Percentiles rank a stretch among this genome's conserved stretches.
Evolutionary conservation across 2,888 invertebrate genomes (phyloP).

Genomic region (Lapara coniferarum): DNA sequence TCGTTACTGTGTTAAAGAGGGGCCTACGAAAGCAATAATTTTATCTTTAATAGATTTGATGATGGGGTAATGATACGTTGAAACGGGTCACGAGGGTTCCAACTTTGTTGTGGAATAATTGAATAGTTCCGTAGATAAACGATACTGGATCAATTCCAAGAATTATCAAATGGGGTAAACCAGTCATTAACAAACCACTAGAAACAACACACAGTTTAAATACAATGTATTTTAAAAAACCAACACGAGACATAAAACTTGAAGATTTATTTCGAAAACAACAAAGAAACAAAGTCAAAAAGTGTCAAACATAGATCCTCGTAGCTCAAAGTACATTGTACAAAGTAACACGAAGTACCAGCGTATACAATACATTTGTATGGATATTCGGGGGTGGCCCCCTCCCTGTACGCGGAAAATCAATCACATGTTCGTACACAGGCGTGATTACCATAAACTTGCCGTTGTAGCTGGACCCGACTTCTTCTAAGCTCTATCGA

Average conservation of each 20-base stretch:
- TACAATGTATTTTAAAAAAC: neutral
- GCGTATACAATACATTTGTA: slow-evolving; percentile 23
- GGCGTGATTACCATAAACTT: slow-evolving; percentile 82
- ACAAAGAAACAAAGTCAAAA: slow-evolving; percentile 16
- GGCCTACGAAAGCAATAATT: slow-evolving; percentile 46
- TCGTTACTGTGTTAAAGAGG: slow-evolving; percentile 65
- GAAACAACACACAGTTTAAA: neutral
- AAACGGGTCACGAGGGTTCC: neutral
- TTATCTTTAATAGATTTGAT: slow-evolving; percentile 24
- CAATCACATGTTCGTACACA: slow-evolving; percentile 76
- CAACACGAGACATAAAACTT: neutral
- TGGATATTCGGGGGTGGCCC: slow-evolving; percentile 42
- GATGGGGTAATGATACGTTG: slow-evolving; percentile 20
- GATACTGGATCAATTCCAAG: neutral
- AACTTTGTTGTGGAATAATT: neutral
- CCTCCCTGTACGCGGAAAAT: slow-evolving; percentile 65
- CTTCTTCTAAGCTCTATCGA: slow-evolving; percentile 78
- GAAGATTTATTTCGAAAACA: slow-evolving; percentile 12
- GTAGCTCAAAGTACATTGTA: slow-evolving; percentile 5
- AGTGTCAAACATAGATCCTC: slow-evolving; percentile 10
- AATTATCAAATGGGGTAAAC: neutral
- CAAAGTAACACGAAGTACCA: slow-evolving; percentile 20
- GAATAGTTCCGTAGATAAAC: neutral
- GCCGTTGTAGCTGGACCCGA: slow-evolving; percentile 77
- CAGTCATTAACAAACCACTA: neutral